Conservation (phyloP, 1,140 invertebrate species). For the Drosophila hydei region DNA sequence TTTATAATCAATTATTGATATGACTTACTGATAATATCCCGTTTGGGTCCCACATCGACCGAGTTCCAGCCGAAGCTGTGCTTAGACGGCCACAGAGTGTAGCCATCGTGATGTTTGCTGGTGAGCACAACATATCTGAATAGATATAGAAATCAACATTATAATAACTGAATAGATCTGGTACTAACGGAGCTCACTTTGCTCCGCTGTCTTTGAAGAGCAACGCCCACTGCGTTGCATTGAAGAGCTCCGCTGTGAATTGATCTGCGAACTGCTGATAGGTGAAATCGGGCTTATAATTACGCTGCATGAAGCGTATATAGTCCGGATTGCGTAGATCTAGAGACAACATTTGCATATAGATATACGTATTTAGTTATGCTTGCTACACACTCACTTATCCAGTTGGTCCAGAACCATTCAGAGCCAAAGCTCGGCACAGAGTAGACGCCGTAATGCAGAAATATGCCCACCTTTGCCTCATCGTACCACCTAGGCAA, state of each 20-base stretch:
- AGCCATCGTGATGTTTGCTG: slow-evolving; percentile 97
- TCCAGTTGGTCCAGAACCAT: slow-evolving; percentile 95
- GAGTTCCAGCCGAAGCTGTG: slow-evolving; percentile 96
- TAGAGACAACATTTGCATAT: background rate
- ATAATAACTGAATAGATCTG: slow-evolving; percentile 1
- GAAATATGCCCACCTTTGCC: slow-evolving; percentile 95
- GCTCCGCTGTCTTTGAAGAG: slow-evolving; percentile 91
- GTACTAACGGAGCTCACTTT: slow-evolving; percentile 85
- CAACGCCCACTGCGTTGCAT: slow-evolving; percentile 90
- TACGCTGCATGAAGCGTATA: slow-evolving; percentile 89
- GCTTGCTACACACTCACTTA: slow-evolving; percentile 84
- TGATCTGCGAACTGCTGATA: slow-evolving; percentile 94
- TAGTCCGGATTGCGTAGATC: slow-evolving; percentile 74
- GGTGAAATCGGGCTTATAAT: slow-evolving; percentile 91
- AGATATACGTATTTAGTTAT: background rate
- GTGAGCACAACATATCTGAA: slow-evolving; percentile 94
- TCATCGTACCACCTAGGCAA: slow-evolving; percentile 95
- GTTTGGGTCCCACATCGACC: slow-evolving; percentile 92
- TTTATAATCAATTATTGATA: slow-evolving; percentile 31
- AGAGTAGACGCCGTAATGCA: slow-evolving; percentile 97
- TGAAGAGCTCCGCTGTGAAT: slow-evolving; percentile 93
- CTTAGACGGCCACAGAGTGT: slow-evolving; percentile 94
- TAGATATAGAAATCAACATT: background rate
- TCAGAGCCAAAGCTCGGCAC: slow-evolving; percentile 93
- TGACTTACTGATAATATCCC: slow-evolving; percentile 89